These are phyloP conservation scores for Acleris laterana DNA, from an alignment of 2,888 invertebrate species.

Conservation along the genomic window DNA sequence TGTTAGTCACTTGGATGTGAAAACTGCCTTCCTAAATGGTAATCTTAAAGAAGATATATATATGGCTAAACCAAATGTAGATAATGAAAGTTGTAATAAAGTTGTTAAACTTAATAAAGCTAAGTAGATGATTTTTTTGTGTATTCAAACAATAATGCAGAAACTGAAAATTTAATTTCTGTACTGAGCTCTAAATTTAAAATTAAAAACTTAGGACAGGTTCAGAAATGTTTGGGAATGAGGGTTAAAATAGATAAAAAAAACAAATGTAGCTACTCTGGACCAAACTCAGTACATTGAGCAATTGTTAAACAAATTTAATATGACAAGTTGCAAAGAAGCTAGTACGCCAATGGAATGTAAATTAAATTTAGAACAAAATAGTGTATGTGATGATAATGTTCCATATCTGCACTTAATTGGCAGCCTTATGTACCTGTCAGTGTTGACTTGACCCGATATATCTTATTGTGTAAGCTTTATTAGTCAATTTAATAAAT, in stretches of 20 bases:
- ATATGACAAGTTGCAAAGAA: constrained; percentile 19
- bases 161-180: neutral
- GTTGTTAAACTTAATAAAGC: constrained; percentile 39
- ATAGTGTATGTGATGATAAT: constrained; percentile 3
- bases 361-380: constrained; percentile 18
- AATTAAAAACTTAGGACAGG: neutral
- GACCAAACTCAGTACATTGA: constrained; percentile 17
- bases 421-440: constrained; percentile 39
- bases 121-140: neutral
- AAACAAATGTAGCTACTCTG: too few species aligned
- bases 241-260: constrained; percentile 10
- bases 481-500: constrained; percentile 18
- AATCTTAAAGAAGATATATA: constrained; percentile 39
- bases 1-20: neutral
- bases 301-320: constrained; percentile 17
- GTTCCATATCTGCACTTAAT: constrained; percentile 39
- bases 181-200: neutral
- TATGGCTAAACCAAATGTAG: constrained; percentile 36
- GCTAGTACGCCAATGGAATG: constrained; percentile 22
- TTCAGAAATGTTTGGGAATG: constrained; percentile 21
- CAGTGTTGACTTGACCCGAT: constrained; percentile 39
- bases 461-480: constrained; percentile 37
- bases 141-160: neutral
- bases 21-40: constrained; percentile 41
- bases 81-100: constrained; percentile 36